Percentiles rank a stretch among this genome's conserved stretches.
Evolutionary conservation across 2,888 invertebrate genomes (phyloP).

Genomic region (Oasisia sp.): DNA sequence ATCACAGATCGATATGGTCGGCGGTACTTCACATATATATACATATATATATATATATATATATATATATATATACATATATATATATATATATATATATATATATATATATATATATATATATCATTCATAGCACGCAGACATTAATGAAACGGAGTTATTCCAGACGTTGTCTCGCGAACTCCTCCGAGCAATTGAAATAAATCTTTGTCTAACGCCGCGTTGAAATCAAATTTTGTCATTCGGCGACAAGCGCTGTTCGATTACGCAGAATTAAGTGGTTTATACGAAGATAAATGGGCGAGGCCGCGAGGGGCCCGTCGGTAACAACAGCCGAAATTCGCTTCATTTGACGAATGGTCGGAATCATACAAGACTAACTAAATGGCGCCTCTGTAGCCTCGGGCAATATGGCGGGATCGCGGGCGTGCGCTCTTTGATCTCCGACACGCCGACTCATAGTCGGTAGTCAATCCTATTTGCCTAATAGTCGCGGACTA

Average conservation of each 20-base stretch:
- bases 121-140: not conserved
- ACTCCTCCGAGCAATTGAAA: not conserved
- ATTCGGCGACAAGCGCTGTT: not conserved
- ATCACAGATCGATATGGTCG: not conserved
- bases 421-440: not conserved
- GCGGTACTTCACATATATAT: not conserved
- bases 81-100: too few species aligned
- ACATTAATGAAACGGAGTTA: not conserved
- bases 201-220: not conserved
- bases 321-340: not conserved
- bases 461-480: not conserved
- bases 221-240: not conserved
- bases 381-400: not conserved
- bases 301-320: not conserved
- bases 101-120: too few species aligned
- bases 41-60: too few species aligned
- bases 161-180: not conserved
- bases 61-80: too few species aligned
- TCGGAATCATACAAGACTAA: not conserved
- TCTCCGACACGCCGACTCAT: not conserved
- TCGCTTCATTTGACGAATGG: not conserved
- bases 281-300: not conserved
- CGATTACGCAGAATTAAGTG: conserved; percentile 1
- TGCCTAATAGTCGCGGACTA: not conserved
- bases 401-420: not conserved